Conservation (phyloP, 2,797 vertebrate species). For the Coccyzus lansbergi region DNA sequence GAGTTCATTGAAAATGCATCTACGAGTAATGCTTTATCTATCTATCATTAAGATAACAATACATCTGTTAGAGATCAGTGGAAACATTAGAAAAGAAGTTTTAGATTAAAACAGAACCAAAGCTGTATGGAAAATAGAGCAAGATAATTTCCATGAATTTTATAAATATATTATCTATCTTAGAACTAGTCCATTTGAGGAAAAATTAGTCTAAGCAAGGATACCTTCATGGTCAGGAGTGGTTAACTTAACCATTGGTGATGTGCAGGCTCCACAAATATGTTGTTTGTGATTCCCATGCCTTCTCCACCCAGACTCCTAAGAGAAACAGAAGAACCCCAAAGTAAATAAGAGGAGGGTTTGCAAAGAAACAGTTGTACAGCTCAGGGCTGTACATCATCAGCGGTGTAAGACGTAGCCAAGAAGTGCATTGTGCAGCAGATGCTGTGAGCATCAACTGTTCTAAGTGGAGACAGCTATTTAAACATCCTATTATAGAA, state of each 20-base stretch:
- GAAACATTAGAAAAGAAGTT: background rate
- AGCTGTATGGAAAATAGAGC: background rate
- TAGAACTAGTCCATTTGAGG: background rate
- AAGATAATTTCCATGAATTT: background rate
- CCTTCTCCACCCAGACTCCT: slow-evolving; percentile 7
- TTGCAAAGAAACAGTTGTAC: slow-evolving; percentile 22
- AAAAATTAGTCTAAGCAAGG: background rate
- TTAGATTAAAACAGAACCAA: background rate
- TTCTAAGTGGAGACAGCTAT: background rate
- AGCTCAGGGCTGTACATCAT: slow-evolving; percentile 22
- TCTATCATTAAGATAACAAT: background rate
- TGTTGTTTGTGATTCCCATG: slow-evolving; percentile 37
- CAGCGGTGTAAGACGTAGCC: background rate
- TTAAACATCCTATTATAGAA: slow-evolving; percentile 15
- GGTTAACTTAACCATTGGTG: background rate
- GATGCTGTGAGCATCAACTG: slow-evolving; percentile 28
- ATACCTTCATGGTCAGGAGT: background rate
- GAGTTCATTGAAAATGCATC: background rate
- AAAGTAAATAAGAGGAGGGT: slow-evolving; percentile 5
- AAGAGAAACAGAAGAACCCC: slow-evolving; percentile 39
- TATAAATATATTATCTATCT: background rate
- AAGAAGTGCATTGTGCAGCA: slow-evolving; percentile 36
- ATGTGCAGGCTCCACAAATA: background rate
- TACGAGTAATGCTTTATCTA: background rate
- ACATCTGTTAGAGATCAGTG: background rate